Evolutionary conservation across 2,113 vertebrate genomes (phyloP).

Genomic region (Muntiacus muntjak): DNA sequence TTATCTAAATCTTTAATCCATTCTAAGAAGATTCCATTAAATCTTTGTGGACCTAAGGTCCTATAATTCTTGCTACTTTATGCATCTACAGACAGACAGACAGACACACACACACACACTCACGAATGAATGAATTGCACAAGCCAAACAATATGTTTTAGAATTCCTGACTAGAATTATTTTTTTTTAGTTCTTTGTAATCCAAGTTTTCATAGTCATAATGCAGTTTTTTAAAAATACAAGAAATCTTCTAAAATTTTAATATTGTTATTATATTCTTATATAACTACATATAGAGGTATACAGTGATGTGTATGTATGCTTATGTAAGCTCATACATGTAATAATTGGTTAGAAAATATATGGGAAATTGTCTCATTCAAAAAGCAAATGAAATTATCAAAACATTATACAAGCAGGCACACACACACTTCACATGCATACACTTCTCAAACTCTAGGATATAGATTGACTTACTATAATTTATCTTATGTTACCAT

Average conservation of each 20-base stretch:
- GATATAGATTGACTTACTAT: background rate
- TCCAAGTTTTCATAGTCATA: background rate
- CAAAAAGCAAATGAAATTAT: background rate
- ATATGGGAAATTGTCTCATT: background rate
- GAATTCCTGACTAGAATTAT: background rate
- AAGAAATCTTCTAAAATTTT: background rate
- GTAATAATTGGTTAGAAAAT: background rate
- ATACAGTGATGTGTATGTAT: background rate
- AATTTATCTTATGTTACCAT: background rate
- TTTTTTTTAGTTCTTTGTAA: background rate
- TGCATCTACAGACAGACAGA: background rate
- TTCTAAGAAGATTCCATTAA: background rate
- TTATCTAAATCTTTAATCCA: conserved; percentile 22
- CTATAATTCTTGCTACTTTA: background rate
- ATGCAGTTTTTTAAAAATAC: background rate
- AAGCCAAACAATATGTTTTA: background rate
- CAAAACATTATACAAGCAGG: background rate
- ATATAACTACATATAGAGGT: background rate
- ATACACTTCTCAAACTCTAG: background rate
- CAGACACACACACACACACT: background rate
- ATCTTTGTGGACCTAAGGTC: background rate
- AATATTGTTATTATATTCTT: background rate
- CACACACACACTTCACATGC: background rate
- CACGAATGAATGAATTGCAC: background rate
- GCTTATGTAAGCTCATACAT: background rate